Evolutionary conservation across 2,888 invertebrate species (phyloP).

Genomic region (Nymphalis urticae): DNA sequence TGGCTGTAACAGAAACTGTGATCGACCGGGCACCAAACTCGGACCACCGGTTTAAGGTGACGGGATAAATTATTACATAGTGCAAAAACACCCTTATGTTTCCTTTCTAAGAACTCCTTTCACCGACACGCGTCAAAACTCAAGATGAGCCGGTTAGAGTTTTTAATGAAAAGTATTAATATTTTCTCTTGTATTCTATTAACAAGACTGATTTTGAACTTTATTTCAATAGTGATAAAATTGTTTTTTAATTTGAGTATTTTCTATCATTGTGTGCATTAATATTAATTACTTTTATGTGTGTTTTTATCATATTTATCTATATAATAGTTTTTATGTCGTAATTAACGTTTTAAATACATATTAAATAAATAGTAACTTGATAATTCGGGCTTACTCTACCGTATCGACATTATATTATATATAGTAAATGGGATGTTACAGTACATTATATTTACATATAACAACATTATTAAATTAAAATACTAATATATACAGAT

Average conservation of each 20-base stretch:
- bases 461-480: not conserved
- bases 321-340: not conserved
- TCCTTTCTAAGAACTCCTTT: slow-evolving; percentile 20
- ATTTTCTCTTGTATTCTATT: no score
- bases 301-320: no score
- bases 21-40: slow-evolving; percentile 15
- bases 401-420: slow-evolving; percentile 27
- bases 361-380: not conserved
- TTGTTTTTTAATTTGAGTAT: no score
- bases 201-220: no score
- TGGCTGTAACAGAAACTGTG: slow-evolving; percentile 21
- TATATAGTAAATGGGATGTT: not conserved
- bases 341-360: not conserved
- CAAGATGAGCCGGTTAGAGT: slow-evolving; percentile 4
- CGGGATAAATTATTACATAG: slow-evolving; percentile 8
- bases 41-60: slow-evolving; percentile 16
- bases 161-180: not conserved
- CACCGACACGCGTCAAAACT: slow-evolving; percentile 21
- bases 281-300: no score
- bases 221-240: no score
- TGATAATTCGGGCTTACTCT: slow-evolving; percentile 24
- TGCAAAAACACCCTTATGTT: slow-evolving; percentile 4
- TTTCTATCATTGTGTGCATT: no score
- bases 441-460: not conserved
- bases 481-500: no score